Evolutionary conservation across 2,113 vertebrate species (phyloP), one percentile per base, ranked within the genome.

Genomic region (Aldabrachelys gigantea): DNA sequence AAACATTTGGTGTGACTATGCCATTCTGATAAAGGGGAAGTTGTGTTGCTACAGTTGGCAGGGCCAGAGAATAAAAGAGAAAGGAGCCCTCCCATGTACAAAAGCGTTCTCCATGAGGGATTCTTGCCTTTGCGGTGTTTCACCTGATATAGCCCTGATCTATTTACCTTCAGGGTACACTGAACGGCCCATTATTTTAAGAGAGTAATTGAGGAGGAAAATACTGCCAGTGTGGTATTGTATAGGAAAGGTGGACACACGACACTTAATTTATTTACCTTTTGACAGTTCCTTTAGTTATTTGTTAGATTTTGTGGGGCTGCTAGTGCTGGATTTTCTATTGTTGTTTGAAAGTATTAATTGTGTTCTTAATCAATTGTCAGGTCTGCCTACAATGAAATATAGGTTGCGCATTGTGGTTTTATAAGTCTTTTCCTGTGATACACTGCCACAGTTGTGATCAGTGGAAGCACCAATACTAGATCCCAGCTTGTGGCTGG

Each of bases 381-480:
- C 65, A 72, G 19, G n/a, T 72, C n/a, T 22, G 9, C 17, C 49
- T 35, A 10, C 47, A 80, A 17, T 80, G 24, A 76, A 31, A 47
- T 16, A 29, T 14, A 47, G 27, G 44, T 13, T 44, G 41, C 14
- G 10, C 16, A 27, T 79, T 79, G 47, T 79, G 76, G 31, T 47
- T 35, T 80, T 49, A 31, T 49, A 95, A 89, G 49, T 1, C 17
- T 84, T 11, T 21, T 50, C 31, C 6, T 2, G 8, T 31, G 47
- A 89, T 1, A 0, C 11, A 62, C 29, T 50, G 21, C 47, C 8
- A 0, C 0, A 69, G 38, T 8, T 41, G 84, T 2, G 53, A 0
- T 1, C 22, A 85, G 17, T 3, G 1, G 92, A 89, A n/a, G n/a
- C 6, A 22, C 5, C 75, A 27, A n/a, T 86, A 8, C n/a, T 49